phyloP scores from a whole-genome alignment of 2,113 vertebrate species.

The Channa maculata region DNA sequence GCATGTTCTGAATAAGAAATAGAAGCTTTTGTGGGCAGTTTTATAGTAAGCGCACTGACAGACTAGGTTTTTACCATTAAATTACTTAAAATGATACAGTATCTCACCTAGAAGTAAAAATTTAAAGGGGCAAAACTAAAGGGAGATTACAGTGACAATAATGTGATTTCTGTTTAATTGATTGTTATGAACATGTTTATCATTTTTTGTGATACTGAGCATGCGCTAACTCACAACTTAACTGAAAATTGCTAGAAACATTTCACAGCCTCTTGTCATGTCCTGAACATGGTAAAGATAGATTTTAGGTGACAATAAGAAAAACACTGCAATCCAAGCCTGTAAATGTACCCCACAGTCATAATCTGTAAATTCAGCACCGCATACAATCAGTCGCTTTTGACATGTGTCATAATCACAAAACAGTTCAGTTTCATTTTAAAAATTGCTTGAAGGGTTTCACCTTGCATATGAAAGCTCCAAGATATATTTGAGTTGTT shows the following conservation, averaged over 20 bases:
- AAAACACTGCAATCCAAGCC: neutral
- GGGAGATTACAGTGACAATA: neutral
- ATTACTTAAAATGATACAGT: no score
- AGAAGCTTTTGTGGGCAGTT: neutral
- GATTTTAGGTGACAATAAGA: neutral
- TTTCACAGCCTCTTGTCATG: neutral
- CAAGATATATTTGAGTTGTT: neutral
- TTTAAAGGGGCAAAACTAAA: no score
- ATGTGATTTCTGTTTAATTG: neutral
- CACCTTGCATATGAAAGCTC: neutral
- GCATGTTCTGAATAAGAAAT: no score
- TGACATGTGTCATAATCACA: neutral
- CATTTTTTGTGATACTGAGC: neutral
- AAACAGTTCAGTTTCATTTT: slow-evolving; percentile 1
- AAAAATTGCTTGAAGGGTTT: slow-evolving; percentile 9
- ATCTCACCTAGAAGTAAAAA: no score
- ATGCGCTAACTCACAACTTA: neutral
- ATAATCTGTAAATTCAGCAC: slow-evolving; percentile 5
- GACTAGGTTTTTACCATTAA: no score
- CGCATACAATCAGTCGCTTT: slow-evolving; percentile 1
- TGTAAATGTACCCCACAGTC: slow-evolving; percentile 1
- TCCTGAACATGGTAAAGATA: neutral
- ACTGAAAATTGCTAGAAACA: neutral
- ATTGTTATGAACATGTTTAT: neutral
- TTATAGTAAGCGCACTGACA: no score